phyloP scores from a whole-genome alignment of 2,888 invertebrate species.

The Patella caerulea region DNA sequence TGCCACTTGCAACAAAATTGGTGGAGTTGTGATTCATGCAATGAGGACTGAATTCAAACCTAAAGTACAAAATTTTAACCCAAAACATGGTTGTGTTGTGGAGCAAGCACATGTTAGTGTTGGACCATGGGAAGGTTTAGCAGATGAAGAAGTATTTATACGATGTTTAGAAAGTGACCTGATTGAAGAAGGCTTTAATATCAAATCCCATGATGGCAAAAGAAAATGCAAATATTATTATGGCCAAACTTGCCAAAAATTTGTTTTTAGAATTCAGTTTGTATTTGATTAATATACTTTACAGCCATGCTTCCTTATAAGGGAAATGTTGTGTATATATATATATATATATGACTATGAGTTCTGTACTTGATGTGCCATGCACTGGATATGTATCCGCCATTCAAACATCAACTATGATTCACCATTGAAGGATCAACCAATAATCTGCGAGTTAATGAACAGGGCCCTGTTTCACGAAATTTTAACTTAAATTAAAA shows the following conservation, averaged over 20 bases:
- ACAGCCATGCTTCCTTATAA: no score
- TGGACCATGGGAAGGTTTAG: conserved; percentile 64
- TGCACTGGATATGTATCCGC: no score
- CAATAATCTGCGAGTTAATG: no score
- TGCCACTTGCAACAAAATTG: conserved; percentile 56
- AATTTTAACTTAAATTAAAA: no score
- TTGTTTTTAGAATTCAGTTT: conserved; percentile 56
- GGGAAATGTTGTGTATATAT: no score
- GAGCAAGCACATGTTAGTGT: conserved; percentile 62
- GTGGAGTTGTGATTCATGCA: conserved; percentile 63
- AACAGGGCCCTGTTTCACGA: no score
- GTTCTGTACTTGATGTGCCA: no score
- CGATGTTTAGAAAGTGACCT: conserved; percentile 62
- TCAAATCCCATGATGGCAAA: conserved; percentile 61
- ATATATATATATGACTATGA: no score
- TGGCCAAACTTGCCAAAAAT: conserved; percentile 66
- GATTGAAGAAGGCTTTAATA: conserved; percentile 61
- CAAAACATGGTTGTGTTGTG: conserved; percentile 63
- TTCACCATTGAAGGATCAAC: no score
- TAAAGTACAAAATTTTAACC: conserved; percentile 60
- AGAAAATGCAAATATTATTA: conserved; percentile 66
- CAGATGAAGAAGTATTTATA: conserved; percentile 65
- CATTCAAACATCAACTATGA: no score
- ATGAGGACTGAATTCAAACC: conserved; percentile 62
- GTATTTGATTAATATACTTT: conserved; percentile 42